Conservation (phyloP, 2,797 vertebrate genomes). For the Loris lydekkerianus region DNA sequence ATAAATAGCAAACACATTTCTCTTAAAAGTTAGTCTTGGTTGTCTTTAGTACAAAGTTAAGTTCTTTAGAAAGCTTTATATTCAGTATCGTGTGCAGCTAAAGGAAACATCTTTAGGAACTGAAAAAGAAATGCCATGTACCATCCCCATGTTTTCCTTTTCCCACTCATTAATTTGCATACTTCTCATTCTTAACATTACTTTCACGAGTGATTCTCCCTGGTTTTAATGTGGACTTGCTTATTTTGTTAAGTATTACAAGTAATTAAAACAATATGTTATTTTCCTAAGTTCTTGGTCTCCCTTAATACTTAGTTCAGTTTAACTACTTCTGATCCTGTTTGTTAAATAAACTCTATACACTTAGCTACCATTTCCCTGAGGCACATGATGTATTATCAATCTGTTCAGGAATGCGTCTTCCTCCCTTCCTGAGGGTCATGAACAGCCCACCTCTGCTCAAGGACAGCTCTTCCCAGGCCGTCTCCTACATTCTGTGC, state of each 20-base stretch:
- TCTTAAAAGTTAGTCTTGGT: neutral
- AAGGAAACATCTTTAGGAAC: neutral
- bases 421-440: too few relatives aligned
- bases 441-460: neutral
- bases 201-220: neutral
- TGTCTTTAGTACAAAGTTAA: neutral
- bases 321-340: neutral
- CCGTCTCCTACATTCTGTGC: rapidly evolving
- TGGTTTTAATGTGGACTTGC: slow-evolving; percentile 19
- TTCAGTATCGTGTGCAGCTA: neutral
- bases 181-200: neutral
- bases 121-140: neutral
- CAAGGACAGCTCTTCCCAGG: rapidly evolving
- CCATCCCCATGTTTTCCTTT: neutral
- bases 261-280: neutral
- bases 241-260: neutral
- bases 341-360: neutral
- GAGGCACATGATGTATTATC: neutral
- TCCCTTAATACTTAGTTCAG: slow-evolving; percentile 7
- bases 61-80: neutral
- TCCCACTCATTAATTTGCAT: neutral
- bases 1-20: neutral
- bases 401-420: neutral
- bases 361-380: too few relatives aligned
- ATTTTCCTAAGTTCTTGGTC: neutral